Percentiles rank a stretch among this genome's conserved stretches.
phyloP scores from a whole-genome alignment of 2,797 vertebrate genomes.

The Petrocephalus sullivani region DNA sequence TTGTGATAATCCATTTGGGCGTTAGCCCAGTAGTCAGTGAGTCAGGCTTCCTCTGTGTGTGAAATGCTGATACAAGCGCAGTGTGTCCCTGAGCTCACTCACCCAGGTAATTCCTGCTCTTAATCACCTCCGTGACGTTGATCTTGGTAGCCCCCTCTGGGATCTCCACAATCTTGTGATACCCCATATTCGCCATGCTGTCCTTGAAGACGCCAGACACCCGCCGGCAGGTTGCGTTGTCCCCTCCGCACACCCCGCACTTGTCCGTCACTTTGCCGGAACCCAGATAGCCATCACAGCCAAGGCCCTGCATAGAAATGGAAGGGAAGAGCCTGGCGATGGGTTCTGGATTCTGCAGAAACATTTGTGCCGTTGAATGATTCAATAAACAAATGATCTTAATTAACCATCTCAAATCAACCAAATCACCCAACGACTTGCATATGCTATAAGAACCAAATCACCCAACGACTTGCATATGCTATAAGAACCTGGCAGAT shows the following conservation, averaged over 20 bases:
- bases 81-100: constrained; percentile 40
- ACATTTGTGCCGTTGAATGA: not conserved
- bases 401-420: not conserved
- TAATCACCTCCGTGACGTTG: constrained; percentile 92
- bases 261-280: constrained; percentile 84
- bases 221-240: constrained; percentile 81
- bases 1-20: not conserved
- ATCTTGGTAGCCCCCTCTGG: constrained; percentile 95
- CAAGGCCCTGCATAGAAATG: constrained; percentile 69
- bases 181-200: constrained; percentile 81
- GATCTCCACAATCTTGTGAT: constrained; percentile 96
- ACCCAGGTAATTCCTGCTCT: constrained; percentile 97
- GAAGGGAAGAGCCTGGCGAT: not conserved
- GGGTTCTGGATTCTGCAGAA: not conserved
- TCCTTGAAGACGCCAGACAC: constrained; percentile 88
- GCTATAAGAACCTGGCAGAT: not conserved
- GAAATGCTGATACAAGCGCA: not conserved
- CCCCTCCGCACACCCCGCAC: constrained; percentile 89
- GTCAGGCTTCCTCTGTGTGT: not conserved
- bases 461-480: not conserved
- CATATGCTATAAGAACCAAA: not conserved
- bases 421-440: not conserved
- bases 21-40: not conserved
- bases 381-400: not conserved
- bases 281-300: constrained; percentile 88